Evolutionary conservation across 2,888 invertebrate species (phyloP), one percentile per base, ranked within the genome.

Genomic region (Cylindroiulus punctatus): DNA sequence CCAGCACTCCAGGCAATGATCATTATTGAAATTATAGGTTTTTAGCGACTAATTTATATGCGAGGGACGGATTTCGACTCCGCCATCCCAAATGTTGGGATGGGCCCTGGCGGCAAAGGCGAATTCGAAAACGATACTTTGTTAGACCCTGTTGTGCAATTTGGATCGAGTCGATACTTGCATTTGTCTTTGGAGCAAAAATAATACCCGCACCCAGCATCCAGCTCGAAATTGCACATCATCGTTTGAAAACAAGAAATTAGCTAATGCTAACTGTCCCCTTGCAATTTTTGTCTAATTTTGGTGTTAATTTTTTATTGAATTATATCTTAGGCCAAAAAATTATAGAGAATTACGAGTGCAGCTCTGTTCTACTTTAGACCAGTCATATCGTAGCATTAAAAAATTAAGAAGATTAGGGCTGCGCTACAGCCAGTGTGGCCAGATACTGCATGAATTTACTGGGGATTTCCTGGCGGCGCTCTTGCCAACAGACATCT

Each of bases 1-100:
- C 65, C 19, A n/a, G 65, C 65, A 26, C 65, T 65, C 65, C 7
- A 12, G 19, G 22, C 2, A 65, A 65, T 65, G 65, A 65, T 65
- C 65, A 65, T 65, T 65, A 65, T 65, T 65, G 65, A 65, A 65
- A 65, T 65, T 65, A 65, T 65, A 65, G 65, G 65, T 65, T 65
- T 65, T 65, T 65, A 65, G 65, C 12, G 65, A 65, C 19, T 65
- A 65, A 65, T 65, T 65, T 65, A 65, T 65, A 65, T 26, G 52
- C 65, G 65, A 65, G 65, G 26, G 65, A 52, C 52, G 52, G 52
- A 52, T 52, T 52, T n/a, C 52, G n/a, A 12, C 52, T 17, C 1
- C 19, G 3, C 26, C 65, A 65, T 26, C 65, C 65, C 7, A 65
- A 65, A 65, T 65, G 65, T 65, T 65, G 65, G 65, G 65, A 3